These are phyloP conservation scores for Hydractinia symbiolongicarpus DNA, from an alignment of 30 jellyfish, hydroid and myxozoan genomes.

Conservation along the genomic window DNA sequence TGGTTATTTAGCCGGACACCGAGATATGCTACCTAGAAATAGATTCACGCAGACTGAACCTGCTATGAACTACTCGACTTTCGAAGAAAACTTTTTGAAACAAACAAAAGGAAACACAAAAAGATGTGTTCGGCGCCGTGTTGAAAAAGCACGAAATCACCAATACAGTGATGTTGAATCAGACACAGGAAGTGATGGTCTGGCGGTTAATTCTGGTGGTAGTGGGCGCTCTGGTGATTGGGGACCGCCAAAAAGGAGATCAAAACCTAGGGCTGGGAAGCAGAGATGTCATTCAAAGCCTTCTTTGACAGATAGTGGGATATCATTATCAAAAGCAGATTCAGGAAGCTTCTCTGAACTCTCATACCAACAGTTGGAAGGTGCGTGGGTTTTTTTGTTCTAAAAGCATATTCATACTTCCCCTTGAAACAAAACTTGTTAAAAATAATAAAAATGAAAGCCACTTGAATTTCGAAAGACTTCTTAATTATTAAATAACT, in stretches of 20 bases:
- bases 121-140: constrained; percentile 10
- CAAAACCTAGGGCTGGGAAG: background rate
- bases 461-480: background rate
- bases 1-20: background rate
- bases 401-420: background rate
- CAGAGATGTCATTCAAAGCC: background rate
- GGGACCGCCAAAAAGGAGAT: constrained; percentile 18
- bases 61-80: constrained; percentile 25
- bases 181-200: constrained; percentile 30
- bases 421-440: background rate
- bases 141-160: constrained; percentile 1
- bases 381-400: background rate
- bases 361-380: constrained; percentile 5
- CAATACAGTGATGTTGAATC: constrained; percentile 24
- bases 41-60: background rate
- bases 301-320: constrained; percentile 28
- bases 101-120: background rate
- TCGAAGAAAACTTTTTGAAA: constrained; percentile 14
- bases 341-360: constrained; percentile 18
- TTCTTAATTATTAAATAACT: no score
- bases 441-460: background rate
- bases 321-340: constrained; percentile 19
- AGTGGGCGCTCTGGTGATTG: constrained; percentile 34
- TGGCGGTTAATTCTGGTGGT: constrained; percentile 30
- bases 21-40: background rate